Conservation (phyloP, 2,113 vertebrate species). For the Lasiurus borealis region DNA sequence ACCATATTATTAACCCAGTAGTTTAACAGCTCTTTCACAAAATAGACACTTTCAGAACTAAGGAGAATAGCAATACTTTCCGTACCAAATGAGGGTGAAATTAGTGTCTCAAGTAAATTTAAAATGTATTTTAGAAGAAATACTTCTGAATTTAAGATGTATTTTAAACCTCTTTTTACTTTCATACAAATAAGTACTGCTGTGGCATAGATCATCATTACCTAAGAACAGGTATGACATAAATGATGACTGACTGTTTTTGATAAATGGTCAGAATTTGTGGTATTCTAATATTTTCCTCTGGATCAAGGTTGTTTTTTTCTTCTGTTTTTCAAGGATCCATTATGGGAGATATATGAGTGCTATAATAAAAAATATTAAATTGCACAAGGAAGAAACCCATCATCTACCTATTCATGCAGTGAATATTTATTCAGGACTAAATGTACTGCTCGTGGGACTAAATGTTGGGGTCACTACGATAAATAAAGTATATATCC, state of each 20-base stretch:
- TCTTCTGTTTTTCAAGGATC: background rate
- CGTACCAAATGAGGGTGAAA: background rate
- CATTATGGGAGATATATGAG: background rate
- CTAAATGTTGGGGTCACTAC: background rate
- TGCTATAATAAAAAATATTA: background rate
- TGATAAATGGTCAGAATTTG: background rate
- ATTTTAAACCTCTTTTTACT: background rate
- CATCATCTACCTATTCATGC: background rate
- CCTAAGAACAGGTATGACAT: background rate
- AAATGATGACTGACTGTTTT: background rate
- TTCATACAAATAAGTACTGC: background rate
- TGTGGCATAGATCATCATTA: background rate
- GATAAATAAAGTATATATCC: background rate
- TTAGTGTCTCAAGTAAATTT: slow-evolving; percentile 49
- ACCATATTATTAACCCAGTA: slow-evolving; percentile 67
- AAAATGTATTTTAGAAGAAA: slow-evolving; percentile 56
- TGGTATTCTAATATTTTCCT: background rate
- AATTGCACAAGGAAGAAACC: background rate
- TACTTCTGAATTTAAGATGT: background rate
- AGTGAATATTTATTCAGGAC: slow-evolving; percentile 1
- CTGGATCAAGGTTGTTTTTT: background rate
- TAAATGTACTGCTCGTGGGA: background rate
- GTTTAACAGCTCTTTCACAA: slow-evolving; percentile 62
- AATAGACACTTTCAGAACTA: slow-evolving; percentile 62
- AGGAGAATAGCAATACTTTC: slow-evolving; percentile 28